Base-by-base conservation (phyloP, 2,113 vertebrate genomes). In the Pseudorhombus dupliciocellatus region DNA sequence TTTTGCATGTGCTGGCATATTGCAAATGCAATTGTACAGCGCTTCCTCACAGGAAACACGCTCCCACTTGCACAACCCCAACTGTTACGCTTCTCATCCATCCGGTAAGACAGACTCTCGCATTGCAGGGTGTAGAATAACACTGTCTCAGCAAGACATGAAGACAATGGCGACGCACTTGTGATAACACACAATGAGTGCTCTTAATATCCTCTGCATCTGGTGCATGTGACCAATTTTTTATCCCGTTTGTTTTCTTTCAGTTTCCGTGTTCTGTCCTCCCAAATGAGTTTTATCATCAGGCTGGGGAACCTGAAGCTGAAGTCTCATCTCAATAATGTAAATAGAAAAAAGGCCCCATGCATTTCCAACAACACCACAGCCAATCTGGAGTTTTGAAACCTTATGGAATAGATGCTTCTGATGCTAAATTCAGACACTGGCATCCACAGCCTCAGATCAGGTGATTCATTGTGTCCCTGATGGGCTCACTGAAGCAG, bases 11-110 rank as follows among this genome's bases (percentile, higher is more conserved):
- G 21, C 68, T 75, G 64, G 50, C 75, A 73, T 60, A 59, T 77
- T 71, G 57, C 61, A 60, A 81, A 75, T 80, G 42, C 40, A 54
- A 74, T 68, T 81, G 62, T 79, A 48, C 63, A 58, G 20, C 18
- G 22, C 67, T 86, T 84, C 87, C 78, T 82, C 34, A 4, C 34
- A 77, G 78, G 80, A 86, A 88, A 83, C 52, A 25, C 75, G 57
- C 81, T 77, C 70, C 72, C 70, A 83, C 79, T 83, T 74, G 60
- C 66, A 65, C 24, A 75, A 73, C 37, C 28, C 28, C n/a, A 70
- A 83, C 66, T 85, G 73, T 61, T 75, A 52, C 25, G 22, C 65
- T 70, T 77, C 58, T 75, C 67, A 83, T 88, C 81, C 84, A 81
- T 86, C 79, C 75, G 30, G 79, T 81, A 66, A 74, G 65, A 73